phyloP scores from a whole-genome alignment of 1,140 invertebrate genomes.

The Drosophila grimshawi region DNA sequence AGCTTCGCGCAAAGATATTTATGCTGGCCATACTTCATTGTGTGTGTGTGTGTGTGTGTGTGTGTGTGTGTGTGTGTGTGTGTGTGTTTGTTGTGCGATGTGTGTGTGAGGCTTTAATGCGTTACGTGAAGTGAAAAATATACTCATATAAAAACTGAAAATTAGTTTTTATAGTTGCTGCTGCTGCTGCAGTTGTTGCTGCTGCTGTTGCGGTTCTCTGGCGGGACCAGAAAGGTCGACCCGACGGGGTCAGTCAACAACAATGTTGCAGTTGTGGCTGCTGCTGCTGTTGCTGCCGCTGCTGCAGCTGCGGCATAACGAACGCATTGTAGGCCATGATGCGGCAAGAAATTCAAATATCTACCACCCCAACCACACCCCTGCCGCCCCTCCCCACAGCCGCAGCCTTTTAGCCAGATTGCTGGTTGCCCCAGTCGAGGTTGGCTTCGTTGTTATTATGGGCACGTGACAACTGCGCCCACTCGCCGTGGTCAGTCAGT shows the following conservation, averaged over 20 bases:
- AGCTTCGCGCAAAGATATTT: constrained; percentile 32
- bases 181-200: constrained; percentile 1
- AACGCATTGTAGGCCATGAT: constrained; percentile 74
- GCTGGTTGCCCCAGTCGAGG: constrained; percentile 42
- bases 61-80: constrained; percentile 11
- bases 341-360: constrained; percentile 71
- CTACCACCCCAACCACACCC: not conserved
- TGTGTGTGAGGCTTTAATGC: constrained; percentile 47
- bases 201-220: constrained; percentile 45
- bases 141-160: constrained; percentile 61
- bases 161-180: constrained; percentile 61
- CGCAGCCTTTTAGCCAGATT: constrained; percentile 28
- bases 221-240: constrained; percentile 49
- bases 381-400: not conserved
- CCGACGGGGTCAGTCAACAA: constrained; percentile 5
- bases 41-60: constrained; percentile 12
- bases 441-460: constrained; percentile 70
- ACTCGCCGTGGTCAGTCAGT: constrained; percentile 60
- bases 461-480: constrained; percentile 80
- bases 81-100: constrained; percentile 6
- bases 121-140: constrained; percentile 68
- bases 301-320: constrained; percentile 55
- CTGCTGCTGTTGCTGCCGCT: constrained; percentile 22
- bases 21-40: constrained; percentile 30
- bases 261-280: constrained; percentile 15